Evolutionary conservation across 2,888 invertebrate species (phyloP).

Genomic region (Rhingia campestris): DNA sequence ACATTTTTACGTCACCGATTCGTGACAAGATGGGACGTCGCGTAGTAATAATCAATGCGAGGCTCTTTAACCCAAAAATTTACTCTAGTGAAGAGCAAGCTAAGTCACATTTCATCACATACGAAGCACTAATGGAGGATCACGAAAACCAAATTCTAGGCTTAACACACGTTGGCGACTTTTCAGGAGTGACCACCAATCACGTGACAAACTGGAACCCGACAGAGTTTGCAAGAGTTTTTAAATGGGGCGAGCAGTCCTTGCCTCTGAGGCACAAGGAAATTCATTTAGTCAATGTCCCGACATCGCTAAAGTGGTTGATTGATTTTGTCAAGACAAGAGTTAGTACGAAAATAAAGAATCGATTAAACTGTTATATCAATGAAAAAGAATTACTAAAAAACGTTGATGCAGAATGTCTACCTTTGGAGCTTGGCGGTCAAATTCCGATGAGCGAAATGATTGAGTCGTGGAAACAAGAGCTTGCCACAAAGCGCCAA

Average conservation of each 20-base stretch:
- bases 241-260: slow-evolving; percentile 92
- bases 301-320: slow-evolving; percentile 88
- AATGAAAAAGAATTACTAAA: slow-evolving; percentile 85
- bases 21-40: slow-evolving; percentile 89
- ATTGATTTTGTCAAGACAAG: slow-evolving; percentile 88
- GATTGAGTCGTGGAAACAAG: slow-evolving; percentile 87
- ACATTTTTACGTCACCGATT: slow-evolving; percentile 89
- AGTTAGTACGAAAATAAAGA: slow-evolving; percentile 88
- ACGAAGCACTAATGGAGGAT: slow-evolving; percentile 90
- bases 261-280: slow-evolving; percentile 91
- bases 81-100: slow-evolving; percentile 88
- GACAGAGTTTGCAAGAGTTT: slow-evolving; percentile 87
- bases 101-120: slow-evolving; percentile 87
- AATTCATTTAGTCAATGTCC: slow-evolving; percentile 88
- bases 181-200: slow-evolving; percentile 85
- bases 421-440: slow-evolving; percentile 90
- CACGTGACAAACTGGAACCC: slow-evolving; percentile 89
- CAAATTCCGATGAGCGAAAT: slow-evolving; percentile 87
- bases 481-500: slow-evolving; percentile 85
- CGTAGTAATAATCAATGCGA: slow-evolving; percentile 87
- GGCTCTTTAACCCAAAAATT: slow-evolving; percentile 87
- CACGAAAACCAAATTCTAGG: slow-evolving; percentile 90
- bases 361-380: slow-evolving; percentile 86
- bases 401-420: slow-evolving; percentile 85
- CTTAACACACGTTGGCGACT: slow-evolving; percentile 88